A percentile compares a stretch with the other conserved stretches of the same genome.
Conservation (phyloP, 53 echinoderm and acorn worm species). For the Astropecten irregularis region DNA sequence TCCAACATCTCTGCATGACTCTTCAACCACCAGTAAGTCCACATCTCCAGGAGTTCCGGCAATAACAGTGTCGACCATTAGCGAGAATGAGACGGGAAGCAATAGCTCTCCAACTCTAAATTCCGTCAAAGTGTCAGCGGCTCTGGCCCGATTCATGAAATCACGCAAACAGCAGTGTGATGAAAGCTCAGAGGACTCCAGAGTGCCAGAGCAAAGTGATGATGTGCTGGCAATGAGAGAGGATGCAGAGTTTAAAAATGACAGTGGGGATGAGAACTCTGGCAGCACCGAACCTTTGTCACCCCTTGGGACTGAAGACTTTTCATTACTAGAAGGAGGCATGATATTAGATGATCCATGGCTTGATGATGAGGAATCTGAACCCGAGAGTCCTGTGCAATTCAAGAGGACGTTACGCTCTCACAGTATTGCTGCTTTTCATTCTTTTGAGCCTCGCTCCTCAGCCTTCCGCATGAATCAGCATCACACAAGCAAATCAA, state of each 20-base stretch:
- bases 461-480: conserved; percentile 69
- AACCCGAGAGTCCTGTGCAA: background rate
- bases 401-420: conserved; percentile 63
- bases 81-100: background rate
- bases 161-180: conserved; percentile 7
- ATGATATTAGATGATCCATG: conserved; percentile 74
- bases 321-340: conserved; percentile 35
- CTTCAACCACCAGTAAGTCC: background rate
- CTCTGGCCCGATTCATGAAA: conserved; percentile 61
- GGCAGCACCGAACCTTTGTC: conserved; percentile 37
- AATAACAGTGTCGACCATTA: background rate
- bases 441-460: conserved; percentile 63
- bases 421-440: conserved; percentile 67
- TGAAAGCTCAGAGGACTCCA: background rate
- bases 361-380: conserved; percentile 67
- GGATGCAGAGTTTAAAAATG: background rate
- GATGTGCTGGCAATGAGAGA: background rate
- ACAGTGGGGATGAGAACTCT: conserved; percentile 41
- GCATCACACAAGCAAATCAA: conserved; percentile 5
- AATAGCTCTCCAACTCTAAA: conserved; percentile 17
- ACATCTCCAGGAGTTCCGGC: background rate
- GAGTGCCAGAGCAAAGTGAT: background rate
- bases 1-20: background rate
- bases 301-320: conserved; percentile 26
- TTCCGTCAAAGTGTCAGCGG: conserved; percentile 56